These are phyloP conservation scores for Eurystomus gularis DNA, from an alignment of 2,113 vertebrate genomes.

Conservation along the genomic window DNA sequence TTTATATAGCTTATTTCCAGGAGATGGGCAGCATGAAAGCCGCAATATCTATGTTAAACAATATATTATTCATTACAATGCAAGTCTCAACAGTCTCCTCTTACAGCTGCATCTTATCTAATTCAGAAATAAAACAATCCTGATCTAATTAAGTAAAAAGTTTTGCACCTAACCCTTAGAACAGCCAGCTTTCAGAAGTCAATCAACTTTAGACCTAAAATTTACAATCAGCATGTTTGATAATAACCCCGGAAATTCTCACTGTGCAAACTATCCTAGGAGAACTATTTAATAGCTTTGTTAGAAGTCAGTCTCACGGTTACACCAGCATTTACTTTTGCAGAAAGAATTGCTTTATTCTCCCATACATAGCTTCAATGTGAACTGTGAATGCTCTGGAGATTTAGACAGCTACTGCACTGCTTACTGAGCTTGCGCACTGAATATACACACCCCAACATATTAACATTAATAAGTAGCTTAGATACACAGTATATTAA, in stretches of 20 bases:
- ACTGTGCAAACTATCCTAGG: constrained; percentile 5
- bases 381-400: neutral
- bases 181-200: neutral
- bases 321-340: neutral
- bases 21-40: neutral
- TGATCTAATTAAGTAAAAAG: neutral
- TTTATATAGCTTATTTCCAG: constrained; percentile 18
- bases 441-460: neutral
- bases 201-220: neutral
- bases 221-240: neutral
- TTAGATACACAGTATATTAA: neutral
- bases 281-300: neutral
- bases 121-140: neutral
- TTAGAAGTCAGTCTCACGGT: neutral
- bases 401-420: neutral
- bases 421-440: neutral
- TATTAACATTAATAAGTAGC: neutral
- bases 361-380: neutral
- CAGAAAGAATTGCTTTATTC: neutral
- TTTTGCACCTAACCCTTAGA: neutral
- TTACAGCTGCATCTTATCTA: neutral
- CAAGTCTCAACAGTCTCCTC: neutral
- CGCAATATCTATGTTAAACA: neutral
- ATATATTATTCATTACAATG: neutral
- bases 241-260: neutral